These are phyloP conservation scores for Hypanus sabinus DNA, from an alignment of 2,113 vertebrate species.

Conservation along the genomic window DNA sequence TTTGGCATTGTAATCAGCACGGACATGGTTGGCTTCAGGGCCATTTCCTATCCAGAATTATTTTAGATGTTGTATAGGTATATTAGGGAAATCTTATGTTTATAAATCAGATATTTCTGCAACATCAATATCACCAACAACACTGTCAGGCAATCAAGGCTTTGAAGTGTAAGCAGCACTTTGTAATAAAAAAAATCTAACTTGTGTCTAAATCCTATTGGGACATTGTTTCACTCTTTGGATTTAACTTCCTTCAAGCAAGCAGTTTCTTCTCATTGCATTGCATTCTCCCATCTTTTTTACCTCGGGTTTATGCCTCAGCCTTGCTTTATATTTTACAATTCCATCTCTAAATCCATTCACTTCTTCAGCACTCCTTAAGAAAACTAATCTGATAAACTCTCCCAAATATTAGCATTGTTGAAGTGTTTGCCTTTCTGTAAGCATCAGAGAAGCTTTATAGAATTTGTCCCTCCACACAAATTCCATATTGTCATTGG, in stretches of 20 bases:
- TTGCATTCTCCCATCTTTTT: neutral
- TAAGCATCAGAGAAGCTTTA: neutral
- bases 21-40: no score
- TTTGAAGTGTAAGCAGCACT: neutral
- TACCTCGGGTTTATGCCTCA: neutral
- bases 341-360: neutral
- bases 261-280: no score
- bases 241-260: neutral
- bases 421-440: neutral
- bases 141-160: neutral
- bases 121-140: neutral
- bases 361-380: neutral
- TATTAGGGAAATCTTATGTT: neutral
- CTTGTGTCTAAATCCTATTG: neutral
- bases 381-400: neutral
- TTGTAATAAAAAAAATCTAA: neutral
- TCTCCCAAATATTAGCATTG: neutral
- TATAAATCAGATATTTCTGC: neutral
- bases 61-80: neutral
- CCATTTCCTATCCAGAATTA: no score
- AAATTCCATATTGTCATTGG: neutral
- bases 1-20: no score
- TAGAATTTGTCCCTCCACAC: neutral
- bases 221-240: neutral
- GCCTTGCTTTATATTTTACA: neutral